These are phyloP conservation scores for Danio albolineatus DNA, from an alignment of 2,797 vertebrate species.

Conservation along the genomic window DNA sequence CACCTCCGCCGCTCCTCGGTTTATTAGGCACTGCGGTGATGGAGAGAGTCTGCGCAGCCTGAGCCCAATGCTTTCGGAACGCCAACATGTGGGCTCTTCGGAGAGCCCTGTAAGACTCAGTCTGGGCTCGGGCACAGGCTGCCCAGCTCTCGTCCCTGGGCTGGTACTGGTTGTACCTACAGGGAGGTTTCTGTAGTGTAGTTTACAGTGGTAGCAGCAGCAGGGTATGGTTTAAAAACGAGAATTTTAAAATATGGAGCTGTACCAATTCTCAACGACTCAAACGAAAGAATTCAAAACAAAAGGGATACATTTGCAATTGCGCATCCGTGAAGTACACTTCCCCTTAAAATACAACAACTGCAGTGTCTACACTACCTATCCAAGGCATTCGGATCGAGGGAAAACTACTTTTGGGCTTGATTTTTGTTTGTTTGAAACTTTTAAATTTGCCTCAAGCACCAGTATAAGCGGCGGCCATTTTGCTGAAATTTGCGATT, in stretches of 20 bases:
- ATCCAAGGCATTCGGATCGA: conserved; percentile 24
- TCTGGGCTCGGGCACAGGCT: background rate
- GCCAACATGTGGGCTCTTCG: background rate
- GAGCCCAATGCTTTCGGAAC: conserved; percentile 58
- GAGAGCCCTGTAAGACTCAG: background rate
- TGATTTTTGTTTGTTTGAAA: background rate
- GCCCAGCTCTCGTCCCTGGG: conserved; percentile 41
- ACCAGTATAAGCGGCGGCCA: conserved; percentile 23
- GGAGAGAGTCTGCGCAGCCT: conserved; percentile 87
- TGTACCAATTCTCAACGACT: conserved; percentile 11
- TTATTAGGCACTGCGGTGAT: conserved; percentile 95
- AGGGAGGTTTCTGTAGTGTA: conserved; percentile 40
- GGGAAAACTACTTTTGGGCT: background rate
- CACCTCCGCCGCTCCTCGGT: conserved; percentile 67
- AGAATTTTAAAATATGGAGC: conserved; percentile 50
- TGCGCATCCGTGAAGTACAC: conserved; percentile 59
- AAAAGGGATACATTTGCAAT: conserved; percentile 68
- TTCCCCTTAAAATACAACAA: conserved; percentile 42
- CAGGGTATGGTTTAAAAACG: conserved; percentile 43
- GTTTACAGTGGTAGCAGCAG: conserved; percentile 55
- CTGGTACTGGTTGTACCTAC: conserved; percentile 36
- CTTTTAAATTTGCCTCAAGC: background rate
- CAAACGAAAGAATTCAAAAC: conserved; percentile 29
- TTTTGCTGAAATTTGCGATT: conserved; percentile 17
- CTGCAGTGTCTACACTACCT: conserved; percentile 15